These are phyloP conservation scores for Microctenopoma lineatum DNA, from an alignment of 2,797 vertebrate genomes.

Conservation along the genomic window DNA sequence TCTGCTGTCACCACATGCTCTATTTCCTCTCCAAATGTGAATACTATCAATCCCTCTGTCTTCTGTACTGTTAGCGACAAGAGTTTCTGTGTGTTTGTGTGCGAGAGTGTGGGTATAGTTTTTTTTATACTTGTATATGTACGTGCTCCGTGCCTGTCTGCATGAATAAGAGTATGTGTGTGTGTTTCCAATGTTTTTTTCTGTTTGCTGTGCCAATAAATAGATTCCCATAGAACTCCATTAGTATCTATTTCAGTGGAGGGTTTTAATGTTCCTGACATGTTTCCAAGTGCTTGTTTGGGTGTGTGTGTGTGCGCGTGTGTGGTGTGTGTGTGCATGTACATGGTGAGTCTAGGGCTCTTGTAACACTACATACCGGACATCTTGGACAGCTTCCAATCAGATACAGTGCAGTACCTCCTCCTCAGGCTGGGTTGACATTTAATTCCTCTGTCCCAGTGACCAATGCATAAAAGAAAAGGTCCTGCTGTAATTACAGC, in stretches of 20 bases:
- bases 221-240: constrained; percentile 32
- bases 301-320: background rate
- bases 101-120: constrained; percentile 12
- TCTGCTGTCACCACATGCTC: constrained; percentile 71
- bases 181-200: constrained; percentile 10
- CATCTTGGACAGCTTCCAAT: constrained; percentile 64
- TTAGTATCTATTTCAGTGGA: constrained; percentile 40
- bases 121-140: constrained; percentile 2
- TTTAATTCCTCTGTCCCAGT: constrained; percentile 75
- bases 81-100: constrained; percentile 25
- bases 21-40: constrained; percentile 72
- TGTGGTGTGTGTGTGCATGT: background rate
- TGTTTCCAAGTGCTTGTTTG: constrained; percentile 26
- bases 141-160: constrained; percentile 12
- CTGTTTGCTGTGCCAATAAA: constrained; percentile 40
- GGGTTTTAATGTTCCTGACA: constrained; percentile 34
- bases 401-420: constrained; percentile 52
- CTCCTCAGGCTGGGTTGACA: constrained; percentile 69
- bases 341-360: constrained; percentile 4
- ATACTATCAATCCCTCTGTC: constrained; percentile 58
- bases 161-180: constrained; percentile 25
- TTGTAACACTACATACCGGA: constrained; percentile 48
- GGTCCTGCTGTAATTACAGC: constrained; percentile 71
- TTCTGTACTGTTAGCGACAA: constrained; percentile 45
- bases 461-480: constrained; percentile 75